phyloP scores from a whole-genome alignment of 2,888 invertebrate genomes.

The Rambutsinella grinnellia region DNA sequence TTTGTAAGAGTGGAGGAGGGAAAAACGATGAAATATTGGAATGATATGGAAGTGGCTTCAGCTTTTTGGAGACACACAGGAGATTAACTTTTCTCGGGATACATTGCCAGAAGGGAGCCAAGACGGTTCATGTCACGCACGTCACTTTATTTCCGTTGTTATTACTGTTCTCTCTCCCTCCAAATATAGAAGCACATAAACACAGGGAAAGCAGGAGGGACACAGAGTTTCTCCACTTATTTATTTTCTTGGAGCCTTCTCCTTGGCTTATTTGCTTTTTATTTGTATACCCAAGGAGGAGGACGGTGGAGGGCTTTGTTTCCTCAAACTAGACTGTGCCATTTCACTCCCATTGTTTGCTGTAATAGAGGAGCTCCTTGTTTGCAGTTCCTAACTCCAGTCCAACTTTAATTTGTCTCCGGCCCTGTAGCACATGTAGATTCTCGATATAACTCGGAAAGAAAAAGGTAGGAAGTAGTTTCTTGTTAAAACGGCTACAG shows the following conservation, averaged over 20 bases:
- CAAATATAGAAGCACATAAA: background rate
- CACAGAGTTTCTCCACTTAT: background rate
- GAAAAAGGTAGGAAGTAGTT: too few relatives aligned
- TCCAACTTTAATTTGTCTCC: too few relatives aligned
- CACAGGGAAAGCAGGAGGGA: background rate
- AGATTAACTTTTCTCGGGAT: constrained; percentile 50
- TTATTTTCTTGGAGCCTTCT: background rate
- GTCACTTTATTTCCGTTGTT: constrained; percentile 27
- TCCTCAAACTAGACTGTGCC: background rate
- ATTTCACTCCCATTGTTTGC: background rate
- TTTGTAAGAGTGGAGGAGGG: background rate
- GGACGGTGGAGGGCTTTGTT: background rate
- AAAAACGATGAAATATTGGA: constrained; percentile 13
- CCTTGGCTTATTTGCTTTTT: background rate
- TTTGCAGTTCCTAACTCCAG: too few relatives aligned
- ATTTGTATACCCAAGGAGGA: background rate
- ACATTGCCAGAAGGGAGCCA: constrained; percentile 19
- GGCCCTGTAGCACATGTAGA: too few relatives aligned
- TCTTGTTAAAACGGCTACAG: too few relatives aligned
- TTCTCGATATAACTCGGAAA: too few relatives aligned
- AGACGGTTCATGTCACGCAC: constrained; percentile 51
- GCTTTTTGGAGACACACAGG: too few relatives aligned
- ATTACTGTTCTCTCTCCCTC: background rate
- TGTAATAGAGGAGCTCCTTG: background rate
- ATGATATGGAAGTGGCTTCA: background rate